phyloP scores from a whole-genome alignment of 2,888 invertebrate genomes.

The Yponomeuta sedellus region DNA sequence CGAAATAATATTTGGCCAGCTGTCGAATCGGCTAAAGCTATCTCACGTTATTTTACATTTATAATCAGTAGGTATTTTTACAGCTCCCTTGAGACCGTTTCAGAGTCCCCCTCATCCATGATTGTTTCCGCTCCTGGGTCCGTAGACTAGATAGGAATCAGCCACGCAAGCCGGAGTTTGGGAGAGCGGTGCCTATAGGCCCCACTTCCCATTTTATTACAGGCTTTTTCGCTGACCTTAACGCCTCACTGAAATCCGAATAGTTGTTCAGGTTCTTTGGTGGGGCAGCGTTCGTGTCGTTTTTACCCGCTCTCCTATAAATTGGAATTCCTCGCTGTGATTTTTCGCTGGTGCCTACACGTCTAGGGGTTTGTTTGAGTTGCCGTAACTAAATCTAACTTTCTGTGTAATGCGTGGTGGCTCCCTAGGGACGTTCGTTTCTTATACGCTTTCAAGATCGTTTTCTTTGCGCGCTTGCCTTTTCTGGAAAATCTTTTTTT shows the following conservation, averaged over 20 bases:
- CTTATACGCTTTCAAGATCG: neutral
- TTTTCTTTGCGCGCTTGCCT: neutral
- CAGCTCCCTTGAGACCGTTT: neutral
- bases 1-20: no score
- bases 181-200: constrained; percentile 29
- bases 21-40: no score
- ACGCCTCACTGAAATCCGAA: constrained; percentile 30
- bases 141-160: neutral
- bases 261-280: constrained; percentile 23
- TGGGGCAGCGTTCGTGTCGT: constrained; percentile 13
- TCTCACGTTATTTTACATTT: no score
- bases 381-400: constrained; percentile 7
- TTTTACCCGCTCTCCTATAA: constrained; percentile 16
- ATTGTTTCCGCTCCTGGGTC: neutral
- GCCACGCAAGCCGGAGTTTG: constrained; percentile 16
- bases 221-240: constrained; percentile 38
- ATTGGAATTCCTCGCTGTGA: constrained; percentile 16
- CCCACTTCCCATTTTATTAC: constrained; percentile 32
- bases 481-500: no score
- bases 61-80: no score
- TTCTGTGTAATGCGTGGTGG: neutral
- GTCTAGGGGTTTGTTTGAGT: neutral
- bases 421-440: neutral
- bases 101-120: neutral
- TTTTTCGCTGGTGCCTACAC: constrained; percentile 2